These are phyloP conservation scores for Cavia aperea DNA, from an alignment of 2,113 vertebrate genomes.

Conservation along the genomic window DNA sequence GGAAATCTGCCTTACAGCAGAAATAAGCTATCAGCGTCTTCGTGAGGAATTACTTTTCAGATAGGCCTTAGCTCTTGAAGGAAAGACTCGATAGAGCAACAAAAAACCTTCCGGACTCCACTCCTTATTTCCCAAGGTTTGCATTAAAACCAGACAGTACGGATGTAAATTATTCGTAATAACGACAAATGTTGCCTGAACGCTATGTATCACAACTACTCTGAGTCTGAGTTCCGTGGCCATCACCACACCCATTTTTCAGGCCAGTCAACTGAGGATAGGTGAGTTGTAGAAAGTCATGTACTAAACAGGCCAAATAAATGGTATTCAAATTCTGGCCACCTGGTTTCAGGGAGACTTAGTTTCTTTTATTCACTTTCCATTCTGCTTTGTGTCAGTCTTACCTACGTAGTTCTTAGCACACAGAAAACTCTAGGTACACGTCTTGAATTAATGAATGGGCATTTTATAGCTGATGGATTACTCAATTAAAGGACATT, in stretches of 20 bases:
- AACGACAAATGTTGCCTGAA: not conserved
- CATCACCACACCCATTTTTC: not conserved
- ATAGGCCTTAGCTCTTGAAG: not conserved
- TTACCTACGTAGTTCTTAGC: not conserved
- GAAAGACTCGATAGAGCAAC: not conserved
- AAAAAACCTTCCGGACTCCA: not conserved
- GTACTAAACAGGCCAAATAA: not conserved
- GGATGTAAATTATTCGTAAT: not conserved
- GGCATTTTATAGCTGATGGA: not conserved
- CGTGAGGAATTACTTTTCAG: not conserved
- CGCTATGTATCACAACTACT: not conserved
- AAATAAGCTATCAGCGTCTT: slow-evolving; percentile 6
- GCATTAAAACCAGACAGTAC: not conserved
- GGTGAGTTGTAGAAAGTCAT: not conserved
- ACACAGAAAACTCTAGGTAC: not conserved
- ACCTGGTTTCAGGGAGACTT: not conserved
- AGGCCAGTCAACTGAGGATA: not conserved
- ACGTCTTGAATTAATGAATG: not conserved
- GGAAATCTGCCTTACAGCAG: slow-evolving; percentile 20
- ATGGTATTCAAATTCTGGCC: not conserved
- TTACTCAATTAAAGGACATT: not conserved
- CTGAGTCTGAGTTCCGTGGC: not conserved
- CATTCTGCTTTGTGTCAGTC: not conserved
- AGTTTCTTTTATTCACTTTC: not conserved
- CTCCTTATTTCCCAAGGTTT: not conserved